Evolutionary conservation across 2,888 invertebrate species (phyloP), one percentile per base, ranked within the genome.

Genomic region (Habroteleia sp.): DNA sequence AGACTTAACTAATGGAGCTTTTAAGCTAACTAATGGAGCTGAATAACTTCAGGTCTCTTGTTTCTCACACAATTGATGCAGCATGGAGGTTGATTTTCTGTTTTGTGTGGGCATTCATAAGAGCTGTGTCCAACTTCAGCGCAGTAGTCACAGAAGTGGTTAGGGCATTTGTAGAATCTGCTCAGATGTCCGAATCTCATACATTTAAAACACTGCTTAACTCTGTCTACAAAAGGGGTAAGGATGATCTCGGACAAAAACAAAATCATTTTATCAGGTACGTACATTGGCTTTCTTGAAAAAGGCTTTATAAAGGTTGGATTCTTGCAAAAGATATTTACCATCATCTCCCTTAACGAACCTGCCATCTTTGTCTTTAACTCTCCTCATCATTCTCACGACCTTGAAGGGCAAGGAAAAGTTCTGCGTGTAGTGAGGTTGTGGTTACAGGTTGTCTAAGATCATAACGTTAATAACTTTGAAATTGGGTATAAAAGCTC

Each of bases 1-100:
- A n/a, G n/a, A n/a, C n/a, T n/a, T n/a, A n/a, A n/a, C n/a, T n/a
- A n/a, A n/a, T n/a, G n/a, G n/a, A n/a, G n/a, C n/a, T n/a, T n/a
- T n/a, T n/a, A n/a, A n/a, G n/a, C n/a, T n/a, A n/a, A n/a, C n/a
- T n/a, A n/a, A n/a, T n/a, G n/a, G n/a, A n/a, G n/a, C n/a, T 31
- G 31, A 6, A 25, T 25, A 25, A 25, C 7, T 6, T 25, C 25
- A 6, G 25, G 7, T 6, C 25, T 25, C 1, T 25, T 25, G 7
- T 25, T 25, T 25, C 25, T 25, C 1, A 25, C 7, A 35, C 35
- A 35, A 16, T 35, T 35, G 14, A 35, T 13, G 7, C 35, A 35
- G 7, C 11, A 11, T 2, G 35, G 14, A 1, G 14, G 7, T 1
- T 7, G 8, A 2, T 35, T 35, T 14, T 14, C 16, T 10, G 13